Conservation (phyloP, 2,888 invertebrate species). For the Oscheius myriophilus region DNA sequence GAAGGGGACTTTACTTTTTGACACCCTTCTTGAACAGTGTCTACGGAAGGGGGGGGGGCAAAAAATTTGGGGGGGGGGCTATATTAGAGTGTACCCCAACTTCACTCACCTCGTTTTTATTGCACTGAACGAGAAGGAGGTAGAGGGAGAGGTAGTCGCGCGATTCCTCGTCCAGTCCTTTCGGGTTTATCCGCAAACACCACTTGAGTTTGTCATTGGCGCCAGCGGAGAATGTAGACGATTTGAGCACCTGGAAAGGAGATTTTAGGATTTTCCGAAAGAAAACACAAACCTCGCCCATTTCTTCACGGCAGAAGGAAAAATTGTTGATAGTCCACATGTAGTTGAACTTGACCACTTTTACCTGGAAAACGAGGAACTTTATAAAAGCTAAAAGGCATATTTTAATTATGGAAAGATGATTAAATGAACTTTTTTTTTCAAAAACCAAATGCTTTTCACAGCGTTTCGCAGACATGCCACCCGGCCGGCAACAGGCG, state of each 20-base stretch:
- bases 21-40: too few relatives aligned
- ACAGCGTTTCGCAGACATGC: too few relatives aligned
- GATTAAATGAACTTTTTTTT: too few relatives aligned
- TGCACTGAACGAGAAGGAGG: constrained; percentile 97
- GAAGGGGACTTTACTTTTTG: too few relatives aligned
- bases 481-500: too few relatives aligned
- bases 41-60: too few relatives aligned
- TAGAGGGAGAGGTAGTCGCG: constrained; percentile 99
- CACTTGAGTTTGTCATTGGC: constrained; percentile 99
- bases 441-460: too few relatives aligned
- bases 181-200: constrained; percentile 99
- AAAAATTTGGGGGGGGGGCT: too few relatives aligned
- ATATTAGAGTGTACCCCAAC: too few relatives aligned
- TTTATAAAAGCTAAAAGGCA: too few relatives aligned
- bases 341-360: constrained; percentile 99
- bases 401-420: too few relatives aligned
- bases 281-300: constrained; percentile 84
- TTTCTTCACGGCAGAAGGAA: constrained; percentile 99
- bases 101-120: constrained; percentile 97
- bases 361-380: constrained; percentile 82
- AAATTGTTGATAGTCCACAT: constrained; percentile 99
- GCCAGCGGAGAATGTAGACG: constrained; percentile 98
- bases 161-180: constrained; percentile 95
- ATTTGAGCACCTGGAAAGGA: constrained; percentile 81
- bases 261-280: not conserved